Evolutionary conservation across 2,113 vertebrate species (phyloP).

Genomic region (Dolichotis patagonum): DNA sequence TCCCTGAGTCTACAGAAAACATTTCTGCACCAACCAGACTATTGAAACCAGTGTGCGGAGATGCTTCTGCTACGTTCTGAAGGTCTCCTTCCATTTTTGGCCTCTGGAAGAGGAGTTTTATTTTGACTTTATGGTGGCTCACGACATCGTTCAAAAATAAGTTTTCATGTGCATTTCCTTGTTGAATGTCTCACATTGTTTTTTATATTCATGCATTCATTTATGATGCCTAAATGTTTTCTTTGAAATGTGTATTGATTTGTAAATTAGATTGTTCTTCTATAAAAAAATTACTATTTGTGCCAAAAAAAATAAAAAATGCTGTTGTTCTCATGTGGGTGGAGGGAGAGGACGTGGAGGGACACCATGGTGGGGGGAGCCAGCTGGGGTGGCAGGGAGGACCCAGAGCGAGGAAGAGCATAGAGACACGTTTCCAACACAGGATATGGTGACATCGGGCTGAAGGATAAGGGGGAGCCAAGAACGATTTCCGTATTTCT

Average conservation of each 20-base stretch:
- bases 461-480: not conserved
- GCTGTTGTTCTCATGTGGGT: not conserved
- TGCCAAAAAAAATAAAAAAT: not conserved
- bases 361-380: fast-evolving
- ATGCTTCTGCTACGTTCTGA: conserved; percentile 90
- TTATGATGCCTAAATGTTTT: conserved; percentile 63
- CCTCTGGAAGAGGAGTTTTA: conserved; percentile 77
- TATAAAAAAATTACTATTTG: conserved; percentile 50
- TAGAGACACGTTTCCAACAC: not conserved
- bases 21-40: conserved; percentile 88
- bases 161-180: conserved; percentile 60
- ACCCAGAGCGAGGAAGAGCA: fast-evolving
- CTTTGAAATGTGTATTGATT: conserved; percentile 64
- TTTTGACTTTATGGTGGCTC: conserved; percentile 63
- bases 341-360: not conserved
- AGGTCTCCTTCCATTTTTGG: conserved; percentile 84
- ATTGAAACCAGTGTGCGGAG: conserved; percentile 87
- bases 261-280: conserved; percentile 67
- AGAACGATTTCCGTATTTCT: not conserved
- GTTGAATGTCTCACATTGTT: conserved; percentile 48
- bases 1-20: conserved; percentile 89
- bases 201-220: conserved; percentile 62
- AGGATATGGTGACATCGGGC: not conserved
- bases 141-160: conserved; percentile 76
- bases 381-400: fast-evolving